phyloP scores from a whole-genome alignment of 1,140 invertebrate species.

The Sarcophaga bullata region DNA sequence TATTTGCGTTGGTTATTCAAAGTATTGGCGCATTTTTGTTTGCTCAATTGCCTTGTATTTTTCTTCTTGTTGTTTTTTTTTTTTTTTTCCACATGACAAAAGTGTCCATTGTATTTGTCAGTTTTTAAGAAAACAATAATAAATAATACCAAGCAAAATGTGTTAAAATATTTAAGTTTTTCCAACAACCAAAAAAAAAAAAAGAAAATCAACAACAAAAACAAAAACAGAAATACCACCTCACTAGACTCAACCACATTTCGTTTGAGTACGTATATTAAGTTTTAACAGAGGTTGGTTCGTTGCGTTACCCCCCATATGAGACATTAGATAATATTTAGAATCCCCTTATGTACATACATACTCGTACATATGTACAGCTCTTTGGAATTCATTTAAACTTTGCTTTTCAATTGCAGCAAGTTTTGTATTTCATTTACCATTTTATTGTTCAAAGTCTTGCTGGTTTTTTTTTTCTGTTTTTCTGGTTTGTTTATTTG shows the following conservation, averaged over 20 bases:
- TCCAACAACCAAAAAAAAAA: too few species aligned
- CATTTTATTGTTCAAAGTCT: background rate
- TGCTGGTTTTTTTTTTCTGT: too few species aligned
- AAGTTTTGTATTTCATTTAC: background rate
- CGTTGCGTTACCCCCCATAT: too few species aligned
- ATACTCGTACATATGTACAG: background rate
- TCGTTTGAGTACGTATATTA: too few species aligned
- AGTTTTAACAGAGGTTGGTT: too few species aligned
- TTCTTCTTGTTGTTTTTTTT: background rate
- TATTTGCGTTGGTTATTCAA: constrained; percentile 4
- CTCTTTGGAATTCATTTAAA: background rate
- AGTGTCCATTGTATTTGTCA: constrained; percentile 19
- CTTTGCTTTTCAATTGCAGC: background rate
- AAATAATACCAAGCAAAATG: constrained; percentile 4
- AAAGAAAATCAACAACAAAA: too few species aligned
- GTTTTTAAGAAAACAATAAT: constrained; percentile 15
- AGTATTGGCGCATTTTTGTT: background rate
- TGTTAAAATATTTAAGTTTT: background rate
- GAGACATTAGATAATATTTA: too few species aligned
- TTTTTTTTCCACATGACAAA: background rate
- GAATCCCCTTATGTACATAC: too few species aligned
- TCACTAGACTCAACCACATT: too few species aligned
- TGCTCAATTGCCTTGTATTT: too few species aligned
- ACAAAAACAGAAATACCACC: too few species aligned
- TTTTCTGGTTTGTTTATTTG: too few species aligned